Conservation (phyloP, 2,888 invertebrate species). For the Plusia festucae region DNA sequence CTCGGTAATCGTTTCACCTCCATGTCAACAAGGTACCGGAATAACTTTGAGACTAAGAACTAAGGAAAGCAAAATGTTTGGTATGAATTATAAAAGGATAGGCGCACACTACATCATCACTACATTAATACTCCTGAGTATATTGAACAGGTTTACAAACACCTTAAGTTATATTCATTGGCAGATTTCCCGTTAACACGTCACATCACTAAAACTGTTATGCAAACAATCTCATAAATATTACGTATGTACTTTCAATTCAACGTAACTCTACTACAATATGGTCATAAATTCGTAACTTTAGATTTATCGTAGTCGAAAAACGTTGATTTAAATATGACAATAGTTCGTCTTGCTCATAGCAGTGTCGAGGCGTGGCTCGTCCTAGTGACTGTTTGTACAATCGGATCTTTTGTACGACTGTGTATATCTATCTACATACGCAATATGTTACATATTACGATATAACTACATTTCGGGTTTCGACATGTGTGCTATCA, state of each 20-base stretch:
- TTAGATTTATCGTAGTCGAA: background rate
- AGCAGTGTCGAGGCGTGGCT: constrained; percentile 35
- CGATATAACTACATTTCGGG: background rate
- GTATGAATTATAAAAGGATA: too few species aligned
- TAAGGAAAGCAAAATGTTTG: too few species aligned
- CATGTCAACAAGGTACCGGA: too few species aligned
- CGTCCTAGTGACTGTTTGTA: constrained; percentile 47
- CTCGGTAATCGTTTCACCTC: too few species aligned
- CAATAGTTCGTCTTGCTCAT: constrained; percentile 35
- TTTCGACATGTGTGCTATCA: background rate
- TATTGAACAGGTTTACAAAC: background rate
- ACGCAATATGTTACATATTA: background rate
- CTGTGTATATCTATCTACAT: constrained; percentile 37
- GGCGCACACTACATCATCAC: too few species aligned
- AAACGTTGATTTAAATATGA: background rate
- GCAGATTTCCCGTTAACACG: background rate
- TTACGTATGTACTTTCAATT: background rate
- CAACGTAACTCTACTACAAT: background rate
- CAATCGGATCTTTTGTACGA: constrained; percentile 39
- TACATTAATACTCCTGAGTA: too few species aligned
- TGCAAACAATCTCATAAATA: constrained; percentile 1
- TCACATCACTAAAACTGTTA: background rate
- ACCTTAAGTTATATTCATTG: background rate
- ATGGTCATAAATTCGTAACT: background rate
- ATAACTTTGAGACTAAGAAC: too few species aligned